These are phyloP conservation scores for Scaptodrosophila lebanonensis DNA, from an alignment of 1,140 invertebrate species.

Conservation along the genomic window DNA sequence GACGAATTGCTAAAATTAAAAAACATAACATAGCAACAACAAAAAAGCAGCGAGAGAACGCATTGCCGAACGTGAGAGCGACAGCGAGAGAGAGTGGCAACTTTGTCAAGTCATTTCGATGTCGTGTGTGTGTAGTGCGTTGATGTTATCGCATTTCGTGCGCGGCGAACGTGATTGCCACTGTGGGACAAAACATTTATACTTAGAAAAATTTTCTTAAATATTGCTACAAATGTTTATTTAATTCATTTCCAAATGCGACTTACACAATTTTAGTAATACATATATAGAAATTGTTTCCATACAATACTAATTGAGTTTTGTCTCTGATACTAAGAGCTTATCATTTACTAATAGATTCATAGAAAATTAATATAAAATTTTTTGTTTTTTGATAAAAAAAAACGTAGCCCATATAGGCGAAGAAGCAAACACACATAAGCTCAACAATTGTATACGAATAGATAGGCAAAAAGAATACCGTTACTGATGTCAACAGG, in stretches of 20 bases:
- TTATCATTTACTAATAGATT: no score
- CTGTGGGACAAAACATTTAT: constrained; percentile 41
- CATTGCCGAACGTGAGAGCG: constrained; percentile 24
- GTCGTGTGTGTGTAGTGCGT: constrained; percentile 20
- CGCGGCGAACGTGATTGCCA: constrained; percentile 63
- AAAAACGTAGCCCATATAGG: neutral
- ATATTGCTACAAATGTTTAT: constrained; percentile 2
- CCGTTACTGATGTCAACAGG: constrained; percentile 32
- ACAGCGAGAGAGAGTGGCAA: constrained; percentile 9
- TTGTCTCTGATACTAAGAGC: no score
- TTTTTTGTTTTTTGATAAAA: constrained; percentile 6
- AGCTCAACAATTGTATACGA: no score
- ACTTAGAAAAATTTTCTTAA: no score
- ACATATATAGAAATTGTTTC: no score
- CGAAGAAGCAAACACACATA: no score
- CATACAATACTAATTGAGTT: no score
- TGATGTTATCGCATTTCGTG: constrained; percentile 63
- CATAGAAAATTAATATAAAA: no score
- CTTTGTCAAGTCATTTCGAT: constrained; percentile 36
- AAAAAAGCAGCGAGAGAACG: neutral
- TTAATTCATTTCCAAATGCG: no score
- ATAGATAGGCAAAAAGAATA: constrained; percentile 15
- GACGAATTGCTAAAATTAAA: constrained; percentile 53
- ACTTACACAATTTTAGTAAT: no score
- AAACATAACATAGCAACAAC: neutral